phyloP scores from a whole-genome alignment of 2,797 vertebrate species.

The Loris lydekkerianus region DNA sequence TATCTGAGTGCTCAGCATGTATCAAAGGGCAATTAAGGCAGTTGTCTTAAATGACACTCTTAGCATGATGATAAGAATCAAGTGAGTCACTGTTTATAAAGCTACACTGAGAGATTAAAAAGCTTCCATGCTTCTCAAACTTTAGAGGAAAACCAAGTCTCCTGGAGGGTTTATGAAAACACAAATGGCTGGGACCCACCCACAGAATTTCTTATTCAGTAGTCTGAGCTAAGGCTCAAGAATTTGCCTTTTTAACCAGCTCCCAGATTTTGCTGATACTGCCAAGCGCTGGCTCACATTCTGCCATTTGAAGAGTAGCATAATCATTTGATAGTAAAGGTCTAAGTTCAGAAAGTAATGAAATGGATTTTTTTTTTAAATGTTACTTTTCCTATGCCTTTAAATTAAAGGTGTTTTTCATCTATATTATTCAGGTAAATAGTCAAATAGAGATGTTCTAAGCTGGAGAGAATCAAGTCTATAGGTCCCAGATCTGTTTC shows the following conservation, averaged over 20 bases:
- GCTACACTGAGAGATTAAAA: neutral
- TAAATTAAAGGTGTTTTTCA: neutral
- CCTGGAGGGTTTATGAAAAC: neutral
- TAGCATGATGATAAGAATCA: neutral
- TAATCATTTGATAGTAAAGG: neutral
- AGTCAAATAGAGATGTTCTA: neutral
- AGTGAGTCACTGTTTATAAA: neutral
- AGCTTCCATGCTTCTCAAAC: neutral
- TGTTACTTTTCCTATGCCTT: neutral
- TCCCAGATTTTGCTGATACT: neutral
- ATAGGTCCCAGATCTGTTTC: neutral
- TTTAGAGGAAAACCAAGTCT: neutral
- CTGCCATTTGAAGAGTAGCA: neutral
- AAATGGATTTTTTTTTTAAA: conserved; percentile 5
- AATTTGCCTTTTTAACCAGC: neutral
- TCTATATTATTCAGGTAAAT: neutral
- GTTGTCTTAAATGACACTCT: neutral
- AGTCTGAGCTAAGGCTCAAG: neutral
- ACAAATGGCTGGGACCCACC: neutral
- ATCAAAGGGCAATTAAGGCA: neutral
- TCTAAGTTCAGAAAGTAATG: neutral
- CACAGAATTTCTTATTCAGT: neutral
- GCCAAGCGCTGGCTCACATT: neutral
- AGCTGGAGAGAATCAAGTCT: neutral
- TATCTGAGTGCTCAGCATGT: neutral